Conservation (phyloP, 2,797 vertebrate species). For the Anableps anableps region DNA sequence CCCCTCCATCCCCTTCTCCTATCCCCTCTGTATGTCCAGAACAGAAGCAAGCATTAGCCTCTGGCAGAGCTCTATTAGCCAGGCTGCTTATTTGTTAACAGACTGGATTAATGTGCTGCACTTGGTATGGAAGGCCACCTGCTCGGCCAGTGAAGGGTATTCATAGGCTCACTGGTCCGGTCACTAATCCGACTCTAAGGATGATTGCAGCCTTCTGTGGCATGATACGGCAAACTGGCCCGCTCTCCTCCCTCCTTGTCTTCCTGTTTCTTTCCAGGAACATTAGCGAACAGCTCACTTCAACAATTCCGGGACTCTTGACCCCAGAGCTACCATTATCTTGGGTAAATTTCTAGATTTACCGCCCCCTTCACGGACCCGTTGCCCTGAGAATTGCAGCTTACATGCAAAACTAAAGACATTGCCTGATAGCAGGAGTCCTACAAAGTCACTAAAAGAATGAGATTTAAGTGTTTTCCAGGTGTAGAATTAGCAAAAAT, state of each 20-base stretch:
- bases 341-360: constrained; percentile 2
- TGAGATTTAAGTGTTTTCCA: neutral
- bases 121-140: constrained; percentile 74
- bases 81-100: constrained; percentile 75
- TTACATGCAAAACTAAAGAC: neutral
- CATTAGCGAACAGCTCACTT: constrained; percentile 66
- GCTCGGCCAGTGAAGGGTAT: constrained; percentile 65
- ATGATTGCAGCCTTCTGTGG: constrained; percentile 67
- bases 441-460: neutral
- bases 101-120: constrained; percentile 72
- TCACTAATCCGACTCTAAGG: constrained; percentile 71
- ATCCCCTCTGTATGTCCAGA: constrained; percentile 34
- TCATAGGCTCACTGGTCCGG: constrained; percentile 60
- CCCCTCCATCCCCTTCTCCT: neutral
- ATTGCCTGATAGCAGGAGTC: neutral
- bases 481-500: neutral
- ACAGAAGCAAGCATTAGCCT: constrained; percentile 63
- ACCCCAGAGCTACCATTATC: constrained; percentile 45
- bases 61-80: constrained; percentile 73
- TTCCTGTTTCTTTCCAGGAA: constrained; percentile 43
- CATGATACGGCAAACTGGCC: constrained; percentile 56
- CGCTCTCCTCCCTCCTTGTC: neutral
- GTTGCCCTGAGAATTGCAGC: neutral
- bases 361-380: neutral
- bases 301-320: constrained; percentile 57